Evolutionary conservation across 2,113 vertebrate species (phyloP).

Genomic region (Anarrhichthys ocellatus): DNA sequence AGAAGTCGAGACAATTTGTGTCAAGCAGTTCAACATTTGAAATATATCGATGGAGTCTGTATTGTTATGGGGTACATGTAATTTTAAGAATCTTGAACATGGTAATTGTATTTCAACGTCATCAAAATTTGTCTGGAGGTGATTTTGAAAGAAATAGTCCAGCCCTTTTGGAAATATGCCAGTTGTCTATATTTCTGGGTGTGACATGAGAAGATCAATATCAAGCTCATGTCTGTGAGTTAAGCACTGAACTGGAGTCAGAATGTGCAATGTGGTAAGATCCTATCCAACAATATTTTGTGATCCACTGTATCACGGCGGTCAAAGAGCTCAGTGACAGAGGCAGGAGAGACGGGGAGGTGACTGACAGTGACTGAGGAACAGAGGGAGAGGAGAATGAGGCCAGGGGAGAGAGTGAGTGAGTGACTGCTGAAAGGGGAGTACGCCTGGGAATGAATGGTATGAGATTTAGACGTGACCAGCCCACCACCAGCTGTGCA

Average conservation of each 20-base stretch:
- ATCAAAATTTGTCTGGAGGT: background rate
- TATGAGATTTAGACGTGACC: slow-evolving; percentile 65
- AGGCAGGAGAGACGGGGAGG: background rate
- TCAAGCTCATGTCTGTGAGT: background rate
- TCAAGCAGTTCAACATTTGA: background rate
- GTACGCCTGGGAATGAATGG: slow-evolving; percentile 67
- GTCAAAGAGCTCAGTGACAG: background rate
- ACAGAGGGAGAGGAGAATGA: background rate
- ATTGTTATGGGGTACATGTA: background rate
- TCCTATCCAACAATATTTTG: background rate
- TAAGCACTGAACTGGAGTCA: background rate
- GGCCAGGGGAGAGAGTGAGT: slow-evolving; percentile 58
- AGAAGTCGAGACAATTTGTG: too few species aligned
- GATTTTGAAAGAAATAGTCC: background rate
- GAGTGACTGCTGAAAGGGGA: slow-evolving; percentile 60
- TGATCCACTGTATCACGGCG: background rate
- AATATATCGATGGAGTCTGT: background rate
- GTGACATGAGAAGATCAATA: background rate
- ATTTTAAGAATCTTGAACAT: background rate
- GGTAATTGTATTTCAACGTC: background rate
- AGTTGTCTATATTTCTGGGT: background rate
- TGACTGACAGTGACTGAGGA: slow-evolving; percentile 15
- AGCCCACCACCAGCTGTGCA: slow-evolving; percentile 74
- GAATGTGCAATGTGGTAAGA: background rate
- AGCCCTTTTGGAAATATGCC: background rate